phyloP scores from a whole-genome alignment of 2,113 vertebrate genomes.

The Leucoraja erinaceus region DNA sequence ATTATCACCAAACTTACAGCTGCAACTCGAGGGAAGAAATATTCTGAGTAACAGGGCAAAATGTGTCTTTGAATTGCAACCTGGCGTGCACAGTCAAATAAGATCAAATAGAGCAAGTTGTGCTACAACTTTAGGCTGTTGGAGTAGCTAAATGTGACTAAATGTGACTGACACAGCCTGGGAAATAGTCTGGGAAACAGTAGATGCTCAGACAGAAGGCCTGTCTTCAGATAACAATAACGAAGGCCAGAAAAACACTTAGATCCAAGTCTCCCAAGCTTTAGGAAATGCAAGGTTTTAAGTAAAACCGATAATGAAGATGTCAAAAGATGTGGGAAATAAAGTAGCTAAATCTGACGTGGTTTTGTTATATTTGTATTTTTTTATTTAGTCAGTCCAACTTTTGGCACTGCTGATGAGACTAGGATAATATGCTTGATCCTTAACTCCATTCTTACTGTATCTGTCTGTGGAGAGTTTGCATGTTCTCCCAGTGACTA shows the following conservation, averaged over 20 bases:
- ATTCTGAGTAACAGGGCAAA: background rate
- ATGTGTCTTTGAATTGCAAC: background rate
- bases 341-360: background rate
- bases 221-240: background rate
- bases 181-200: background rate
- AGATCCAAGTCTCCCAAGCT: background rate
- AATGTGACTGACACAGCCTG: background rate
- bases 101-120: no score
- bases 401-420: background rate
- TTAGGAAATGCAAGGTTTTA: background rate
- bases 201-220: background rate
- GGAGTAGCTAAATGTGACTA: background rate
- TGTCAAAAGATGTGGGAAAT: background rate
- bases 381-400: background rate
- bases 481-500: no score
- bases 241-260: background rate
- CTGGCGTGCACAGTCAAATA: no score
- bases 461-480: no score
- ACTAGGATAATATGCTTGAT: no score
- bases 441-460: no score
- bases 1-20: background rate
- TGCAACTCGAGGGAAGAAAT: background rate
- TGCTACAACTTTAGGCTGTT: no score
- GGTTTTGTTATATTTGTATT: background rate
- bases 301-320: background rate